Evolutionary conservation across 2,113 vertebrate genomes (phyloP).

Genomic region (Poecilia latipinna): DNA sequence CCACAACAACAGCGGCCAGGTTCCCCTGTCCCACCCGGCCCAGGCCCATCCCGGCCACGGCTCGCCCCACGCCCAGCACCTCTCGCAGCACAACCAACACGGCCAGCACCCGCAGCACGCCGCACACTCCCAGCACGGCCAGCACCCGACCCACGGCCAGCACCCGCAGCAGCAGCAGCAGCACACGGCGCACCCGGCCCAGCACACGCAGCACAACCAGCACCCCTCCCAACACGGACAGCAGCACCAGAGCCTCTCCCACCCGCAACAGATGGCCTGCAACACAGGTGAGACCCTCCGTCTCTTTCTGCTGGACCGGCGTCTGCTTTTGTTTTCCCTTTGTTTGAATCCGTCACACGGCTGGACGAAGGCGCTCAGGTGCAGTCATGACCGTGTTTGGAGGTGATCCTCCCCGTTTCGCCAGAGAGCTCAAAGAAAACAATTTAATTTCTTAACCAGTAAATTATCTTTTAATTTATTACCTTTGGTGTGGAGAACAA

Average conservation of each 20-base stretch:
- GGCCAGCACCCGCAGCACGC: constrained; percentile 68
- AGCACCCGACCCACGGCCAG: constrained; percentile 73
- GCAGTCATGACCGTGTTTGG: constrained; percentile 2
- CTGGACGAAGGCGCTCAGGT: background rate
- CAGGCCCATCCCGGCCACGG: constrained; percentile 81
- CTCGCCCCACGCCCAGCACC: constrained; percentile 80
- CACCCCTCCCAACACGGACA: constrained; percentile 79
- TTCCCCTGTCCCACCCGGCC: constrained; percentile 85
- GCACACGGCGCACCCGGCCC: constrained; percentile 75
- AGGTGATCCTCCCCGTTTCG: constrained; percentile 34
- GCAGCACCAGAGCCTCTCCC: constrained; percentile 85
- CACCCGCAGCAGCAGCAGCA: constrained; percentile 75
- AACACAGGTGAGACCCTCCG: constrained; percentile 84
- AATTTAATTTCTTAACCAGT: constrained; percentile 38
- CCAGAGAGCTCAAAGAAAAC: constrained; percentile 38
- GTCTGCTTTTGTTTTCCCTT: constrained; percentile 6
- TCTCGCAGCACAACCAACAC: constrained; percentile 74
- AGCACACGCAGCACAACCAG: constrained; percentile 79
- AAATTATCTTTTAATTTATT: constrained; percentile 68
- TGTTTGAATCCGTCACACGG: constrained; percentile 25
- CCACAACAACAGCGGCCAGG: constrained; percentile 85
- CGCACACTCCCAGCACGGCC: constrained; percentile 73
- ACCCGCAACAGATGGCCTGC: constrained; percentile 89
- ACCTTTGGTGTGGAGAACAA: constrained; percentile 74
- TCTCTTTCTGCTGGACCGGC: constrained; percentile 4